Conservation (phyloP, 2,113 vertebrate genomes). For the Brachypodius melanocephalos region DNA sequence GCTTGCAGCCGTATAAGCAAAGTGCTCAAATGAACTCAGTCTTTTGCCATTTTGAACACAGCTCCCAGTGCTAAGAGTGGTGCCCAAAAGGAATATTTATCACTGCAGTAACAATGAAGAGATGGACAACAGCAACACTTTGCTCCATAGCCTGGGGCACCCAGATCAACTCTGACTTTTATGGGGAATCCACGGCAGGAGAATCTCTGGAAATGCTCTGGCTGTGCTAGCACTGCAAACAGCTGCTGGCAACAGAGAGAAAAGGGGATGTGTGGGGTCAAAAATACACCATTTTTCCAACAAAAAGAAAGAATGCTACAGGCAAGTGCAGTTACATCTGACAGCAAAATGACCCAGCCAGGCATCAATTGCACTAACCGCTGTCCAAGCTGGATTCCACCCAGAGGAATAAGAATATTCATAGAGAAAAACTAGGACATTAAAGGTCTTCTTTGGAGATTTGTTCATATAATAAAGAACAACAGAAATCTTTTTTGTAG, state of each 20-base stretch:
- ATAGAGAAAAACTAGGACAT: not conserved
- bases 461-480: not conserved
- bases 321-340: not conserved
- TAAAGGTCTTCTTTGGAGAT: not conserved
- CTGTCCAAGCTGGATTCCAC: not conserved
- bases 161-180: not conserved
- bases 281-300: not conserved
- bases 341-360: not conserved
- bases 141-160: not conserved
- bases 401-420: not conserved
- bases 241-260: not conserved
- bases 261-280: not conserved
- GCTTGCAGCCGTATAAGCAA: not conserved
- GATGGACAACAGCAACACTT: not conserved
- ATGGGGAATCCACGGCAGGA: not conserved
- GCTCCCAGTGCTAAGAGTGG: not conserved
- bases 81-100: not conserved
- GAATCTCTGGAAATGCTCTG: not conserved
- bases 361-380: not conserved
- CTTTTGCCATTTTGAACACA: not conserved
- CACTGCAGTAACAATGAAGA: not conserved
- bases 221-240: not conserved
- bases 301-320: not conserved
- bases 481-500: not conserved
- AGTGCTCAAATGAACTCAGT: not conserved